These are phyloP conservation scores for Diprion similis DNA, from an alignment of 1,140 invertebrate species.

Conservation along the genomic window DNA sequence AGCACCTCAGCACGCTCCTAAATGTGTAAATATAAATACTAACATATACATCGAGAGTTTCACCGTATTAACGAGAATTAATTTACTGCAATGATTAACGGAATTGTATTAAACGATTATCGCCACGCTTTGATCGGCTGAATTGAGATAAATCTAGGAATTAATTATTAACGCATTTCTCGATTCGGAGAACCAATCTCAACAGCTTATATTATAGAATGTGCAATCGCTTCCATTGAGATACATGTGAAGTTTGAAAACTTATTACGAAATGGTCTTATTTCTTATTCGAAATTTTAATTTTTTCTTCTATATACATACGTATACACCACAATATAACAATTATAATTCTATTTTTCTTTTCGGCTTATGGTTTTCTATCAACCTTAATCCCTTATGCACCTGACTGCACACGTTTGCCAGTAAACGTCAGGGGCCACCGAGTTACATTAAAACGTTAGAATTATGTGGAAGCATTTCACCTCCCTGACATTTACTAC, in stretches of 20 bases:
- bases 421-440: conserved; percentile 3
- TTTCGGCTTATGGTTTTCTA: not conserved
- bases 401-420: not conserved
- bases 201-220: too few species aligned
- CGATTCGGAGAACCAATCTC: too few species aligned
- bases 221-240: too few species aligned
- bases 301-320: too few species aligned
- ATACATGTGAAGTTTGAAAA: too few species aligned
- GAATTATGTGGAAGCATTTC: conserved; percentile 5
- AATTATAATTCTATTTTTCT: too few species aligned
- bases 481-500: conserved; percentile 7
- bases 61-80: not conserved
- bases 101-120: not conserved
- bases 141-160: not conserved
- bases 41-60: too few species aligned
- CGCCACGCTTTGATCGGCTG: not conserved
- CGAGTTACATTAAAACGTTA: conserved; percentile 7
- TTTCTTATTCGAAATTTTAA: too few species aligned
- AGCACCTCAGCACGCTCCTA: not conserved
- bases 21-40: not conserved
- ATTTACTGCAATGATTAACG: not conserved
- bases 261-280: too few species aligned
- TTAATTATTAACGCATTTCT: too few species aligned
- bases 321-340: too few species aligned
- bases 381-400: conserved; percentile 1